Evolutionary conservation across 64 coral and sea anemone genomes (phyloP).

Genomic region (Stichodactyla mertensii): DNA sequence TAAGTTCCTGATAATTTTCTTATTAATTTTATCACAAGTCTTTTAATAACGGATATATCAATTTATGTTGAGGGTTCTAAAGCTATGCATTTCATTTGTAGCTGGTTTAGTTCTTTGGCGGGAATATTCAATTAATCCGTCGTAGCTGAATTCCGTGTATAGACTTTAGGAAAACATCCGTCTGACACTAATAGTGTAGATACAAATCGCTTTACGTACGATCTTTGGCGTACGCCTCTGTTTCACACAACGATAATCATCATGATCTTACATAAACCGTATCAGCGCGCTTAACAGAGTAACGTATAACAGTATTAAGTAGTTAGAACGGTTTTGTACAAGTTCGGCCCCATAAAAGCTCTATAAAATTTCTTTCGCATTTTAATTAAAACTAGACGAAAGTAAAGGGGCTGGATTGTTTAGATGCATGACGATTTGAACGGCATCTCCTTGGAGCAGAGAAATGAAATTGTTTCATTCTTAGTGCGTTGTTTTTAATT

Average conservation of each 20-base stretch:
- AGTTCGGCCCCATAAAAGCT: not conserved
- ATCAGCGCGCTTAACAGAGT: not conserved
- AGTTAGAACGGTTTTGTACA: not conserved
- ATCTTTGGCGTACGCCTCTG: not conserved
- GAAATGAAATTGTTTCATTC: not conserved
- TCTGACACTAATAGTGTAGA: not conserved
- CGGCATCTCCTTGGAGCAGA: not conserved
- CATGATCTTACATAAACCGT: not conserved
- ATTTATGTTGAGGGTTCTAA: not conserved
- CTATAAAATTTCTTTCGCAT: not conserved
- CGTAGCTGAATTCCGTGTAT: not conserved
- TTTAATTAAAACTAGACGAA: not conserved
- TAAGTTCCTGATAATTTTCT: conserved; percentile 14
- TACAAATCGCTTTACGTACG: not conserved
- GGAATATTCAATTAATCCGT: not conserved
- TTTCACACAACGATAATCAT: not conserved
- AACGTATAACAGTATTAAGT: not conserved
- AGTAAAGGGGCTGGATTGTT: not conserved
- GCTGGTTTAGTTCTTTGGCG: not conserved
- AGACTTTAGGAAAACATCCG: not conserved
- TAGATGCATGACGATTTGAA: not conserved
- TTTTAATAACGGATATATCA: conserved; percentile 17
- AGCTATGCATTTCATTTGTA: not conserved
- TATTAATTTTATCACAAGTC: conserved; percentile 17
- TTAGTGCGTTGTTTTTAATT: not conserved